These are phyloP conservation scores for Eristalinus sepulchralis DNA, from an alignment of 2,888 invertebrate genomes.

Conservation along the genomic window DNA sequence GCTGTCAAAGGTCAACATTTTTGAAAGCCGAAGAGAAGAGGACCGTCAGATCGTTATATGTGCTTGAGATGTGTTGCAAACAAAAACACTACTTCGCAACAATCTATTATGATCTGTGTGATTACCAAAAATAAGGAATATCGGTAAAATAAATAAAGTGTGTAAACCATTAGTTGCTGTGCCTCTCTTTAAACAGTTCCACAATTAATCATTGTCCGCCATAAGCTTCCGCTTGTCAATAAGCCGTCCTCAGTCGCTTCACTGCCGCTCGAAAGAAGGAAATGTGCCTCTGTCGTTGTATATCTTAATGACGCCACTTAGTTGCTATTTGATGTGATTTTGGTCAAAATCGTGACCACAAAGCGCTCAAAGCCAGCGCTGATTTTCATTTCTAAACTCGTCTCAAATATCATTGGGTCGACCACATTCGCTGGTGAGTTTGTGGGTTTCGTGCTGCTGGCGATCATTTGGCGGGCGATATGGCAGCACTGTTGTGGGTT, in stretches of 20 bases:
- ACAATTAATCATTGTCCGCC: not conserved
- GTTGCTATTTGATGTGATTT: not conserved
- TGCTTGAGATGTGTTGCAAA: too few relatives aligned
- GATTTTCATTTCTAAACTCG: not conserved
- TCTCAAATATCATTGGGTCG: not conserved
- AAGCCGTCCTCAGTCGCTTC: not conserved
- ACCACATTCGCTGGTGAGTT: not conserved
- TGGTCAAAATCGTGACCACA: not conserved
- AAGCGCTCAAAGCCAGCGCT: not conserved
- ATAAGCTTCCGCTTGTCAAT: not conserved
- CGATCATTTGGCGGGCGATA: slow-evolving; percentile 23
- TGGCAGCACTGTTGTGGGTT: slow-evolving; percentile 13
- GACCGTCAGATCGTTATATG: too few relatives aligned
- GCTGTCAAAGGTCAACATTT: too few relatives aligned
- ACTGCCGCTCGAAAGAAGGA: not conserved
- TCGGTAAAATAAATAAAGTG: too few relatives aligned
- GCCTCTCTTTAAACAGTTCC: not conserved
- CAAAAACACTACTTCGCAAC: too few relatives aligned
- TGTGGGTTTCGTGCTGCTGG: not conserved
- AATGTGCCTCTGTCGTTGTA: not conserved
- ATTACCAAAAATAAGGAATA: too few relatives aligned
- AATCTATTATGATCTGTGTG: too few relatives aligned
- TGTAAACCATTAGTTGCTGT: too few relatives aligned
- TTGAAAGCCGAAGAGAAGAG: too few relatives aligned
- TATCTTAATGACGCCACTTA: not conserved